Evolutionary conservation across 2,888 invertebrate genomes (phyloP).

Genomic region (Prenolepis imparis): DNA sequence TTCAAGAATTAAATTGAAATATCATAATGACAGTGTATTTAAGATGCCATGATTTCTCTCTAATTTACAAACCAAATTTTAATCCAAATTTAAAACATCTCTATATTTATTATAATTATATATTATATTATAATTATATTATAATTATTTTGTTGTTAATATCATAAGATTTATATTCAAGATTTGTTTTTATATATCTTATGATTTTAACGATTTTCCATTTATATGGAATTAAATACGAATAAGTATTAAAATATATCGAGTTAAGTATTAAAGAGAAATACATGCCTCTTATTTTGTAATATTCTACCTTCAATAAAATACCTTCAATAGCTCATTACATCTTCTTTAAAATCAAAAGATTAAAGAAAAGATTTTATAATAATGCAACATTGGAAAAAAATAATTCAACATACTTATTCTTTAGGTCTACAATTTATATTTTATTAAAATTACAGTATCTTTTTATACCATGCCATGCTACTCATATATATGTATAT

Average conservation of each 20-base stretch:
- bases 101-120: too few relatives aligned
- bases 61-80: neutral
- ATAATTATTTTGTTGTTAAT: neutral
- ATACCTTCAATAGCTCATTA: slow-evolving; percentile 4
- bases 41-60: neutral
- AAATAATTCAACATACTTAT: slow-evolving; percentile 38
- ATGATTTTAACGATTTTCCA: neutral
- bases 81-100: neutral
- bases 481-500: neutral
- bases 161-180: neutral
- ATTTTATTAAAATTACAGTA: slow-evolving; percentile 41
- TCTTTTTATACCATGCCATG: slow-evolving; percentile 24
- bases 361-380: slow-evolving; percentile 12
- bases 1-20: neutral
- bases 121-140: too few relatives aligned
- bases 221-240: neutral
- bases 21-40: neutral
- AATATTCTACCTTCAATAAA: slow-evolving; percentile 23
- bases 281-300: neutral
- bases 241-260: neutral
- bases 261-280: neutral
- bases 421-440: slow-evolving; percentile 4
- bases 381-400: slow-evolving; percentile 18
- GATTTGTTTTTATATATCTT: neutral
- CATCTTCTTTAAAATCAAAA: neutral